Conservation (phyloP, 2,888 invertebrate species). For the Pachliopta kotzebuea region DNA sequence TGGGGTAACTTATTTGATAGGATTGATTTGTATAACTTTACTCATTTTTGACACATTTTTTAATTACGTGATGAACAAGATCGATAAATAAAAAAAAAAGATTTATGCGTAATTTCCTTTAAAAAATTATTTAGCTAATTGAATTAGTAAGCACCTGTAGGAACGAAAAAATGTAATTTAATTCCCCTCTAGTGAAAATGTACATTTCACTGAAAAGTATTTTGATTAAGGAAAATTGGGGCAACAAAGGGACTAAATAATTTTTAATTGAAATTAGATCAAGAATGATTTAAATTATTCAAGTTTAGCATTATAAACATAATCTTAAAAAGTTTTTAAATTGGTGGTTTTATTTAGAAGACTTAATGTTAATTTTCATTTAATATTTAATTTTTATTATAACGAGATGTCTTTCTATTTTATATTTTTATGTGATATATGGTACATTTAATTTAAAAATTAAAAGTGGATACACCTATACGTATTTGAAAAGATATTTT, state of each 20-base stretch:
- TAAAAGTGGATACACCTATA: too few species aligned
- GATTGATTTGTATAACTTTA: too few species aligned
- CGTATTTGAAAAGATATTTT: too few species aligned
- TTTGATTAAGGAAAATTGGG: not conserved
- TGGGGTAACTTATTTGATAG: too few species aligned
- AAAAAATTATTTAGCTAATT: too few species aligned
- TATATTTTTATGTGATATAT: too few species aligned
- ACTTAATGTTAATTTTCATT: not conserved
- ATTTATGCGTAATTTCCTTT: too few species aligned
- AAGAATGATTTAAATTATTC: not conserved
- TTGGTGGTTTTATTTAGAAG: not conserved
- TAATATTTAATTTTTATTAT: not conserved
- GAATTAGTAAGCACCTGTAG: not conserved
- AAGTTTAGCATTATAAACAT: not conserved
- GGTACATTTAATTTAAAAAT: too few species aligned
- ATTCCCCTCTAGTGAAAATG: not conserved
- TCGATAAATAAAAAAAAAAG: too few species aligned
- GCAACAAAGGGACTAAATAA: not conserved
- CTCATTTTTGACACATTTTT: too few species aligned
- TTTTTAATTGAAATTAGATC: not conserved
- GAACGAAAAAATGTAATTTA: not conserved
- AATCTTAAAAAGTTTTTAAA: not conserved
- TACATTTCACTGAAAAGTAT: not conserved
- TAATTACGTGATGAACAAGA: too few species aligned
- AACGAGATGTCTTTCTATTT: too few species aligned